Conservation (phyloP, 2,797 vertebrate species). For the Gambusia yucatana region DNA sequence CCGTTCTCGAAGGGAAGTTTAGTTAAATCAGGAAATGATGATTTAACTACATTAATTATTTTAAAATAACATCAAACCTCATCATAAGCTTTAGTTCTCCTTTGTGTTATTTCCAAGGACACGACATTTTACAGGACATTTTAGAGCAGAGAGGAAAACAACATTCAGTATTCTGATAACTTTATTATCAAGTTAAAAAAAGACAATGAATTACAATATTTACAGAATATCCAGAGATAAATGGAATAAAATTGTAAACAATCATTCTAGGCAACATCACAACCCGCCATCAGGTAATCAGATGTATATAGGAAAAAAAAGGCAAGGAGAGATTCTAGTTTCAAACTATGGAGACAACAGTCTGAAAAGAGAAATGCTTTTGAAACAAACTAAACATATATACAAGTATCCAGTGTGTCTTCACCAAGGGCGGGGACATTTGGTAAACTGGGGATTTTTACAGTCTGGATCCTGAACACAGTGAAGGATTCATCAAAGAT, state of each 20-base stretch:
- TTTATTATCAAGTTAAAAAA: slow-evolving; percentile 99
- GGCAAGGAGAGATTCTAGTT: slow-evolving; percentile 83
- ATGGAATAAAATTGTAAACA: slow-evolving; percentile 96
- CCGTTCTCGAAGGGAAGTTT: neutral
- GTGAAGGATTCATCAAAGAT: slow-evolving; percentile 74
- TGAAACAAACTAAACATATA: slow-evolving; percentile 81
- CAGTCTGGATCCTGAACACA: slow-evolving; percentile 73
- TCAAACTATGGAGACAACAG: slow-evolving; percentile 83
- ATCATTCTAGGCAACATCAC: slow-evolving; percentile 91
- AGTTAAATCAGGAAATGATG: neutral
- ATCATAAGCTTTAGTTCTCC: neutral
- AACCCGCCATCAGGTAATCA: slow-evolving; percentile 88
- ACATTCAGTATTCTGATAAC: slow-evolving; percentile 87
- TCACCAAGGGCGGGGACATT: slow-evolving; percentile 75
- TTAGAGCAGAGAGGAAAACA: neutral
- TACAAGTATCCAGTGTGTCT: slow-evolving; percentile 88
- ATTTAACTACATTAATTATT: no score
- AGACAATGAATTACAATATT: slow-evolving; percentile 99
- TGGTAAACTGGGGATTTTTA: slow-evolving; percentile 60
- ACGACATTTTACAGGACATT: neutral
- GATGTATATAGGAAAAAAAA: slow-evolving; percentile 83
- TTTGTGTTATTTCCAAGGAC: neutral
- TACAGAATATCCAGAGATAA: slow-evolving; percentile 97
- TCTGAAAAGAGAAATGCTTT: slow-evolving; percentile 76
- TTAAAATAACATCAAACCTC: neutral